Evolutionary conservation across 1,140 invertebrate genomes (phyloP).

Genomic region (Pseudomyrmex pallidus): DNA sequence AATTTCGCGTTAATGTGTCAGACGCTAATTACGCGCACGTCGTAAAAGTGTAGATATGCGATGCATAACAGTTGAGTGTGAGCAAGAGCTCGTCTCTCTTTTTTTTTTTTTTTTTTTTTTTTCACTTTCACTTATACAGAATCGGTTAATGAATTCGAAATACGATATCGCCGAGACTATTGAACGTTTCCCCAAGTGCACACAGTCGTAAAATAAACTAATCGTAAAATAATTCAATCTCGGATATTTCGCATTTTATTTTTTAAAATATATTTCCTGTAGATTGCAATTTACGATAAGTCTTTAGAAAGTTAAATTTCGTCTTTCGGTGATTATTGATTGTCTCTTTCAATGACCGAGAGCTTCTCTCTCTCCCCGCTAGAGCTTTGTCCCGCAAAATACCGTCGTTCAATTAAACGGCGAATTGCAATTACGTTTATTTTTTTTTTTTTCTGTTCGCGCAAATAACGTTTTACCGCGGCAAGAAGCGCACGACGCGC

Average conservation of each 20-base stretch:
- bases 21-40: neutral
- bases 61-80: too few species aligned
- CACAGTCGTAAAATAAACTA: neutral
- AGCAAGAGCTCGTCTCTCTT: neutral
- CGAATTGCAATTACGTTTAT: neutral
- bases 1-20: neutral
- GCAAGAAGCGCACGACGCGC: neutral
- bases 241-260: too few species aligned
- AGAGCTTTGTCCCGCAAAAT: too few species aligned
- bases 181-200: neutral
- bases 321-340: too few species aligned
- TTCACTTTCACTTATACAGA: slow-evolving; percentile 14
- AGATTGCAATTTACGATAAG: neutral
- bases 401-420: neutral
- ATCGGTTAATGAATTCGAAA: slow-evolving; percentile 2
- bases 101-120: neutral
- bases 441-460: too few species aligned
- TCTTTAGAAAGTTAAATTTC: slow-evolving; percentile 30
- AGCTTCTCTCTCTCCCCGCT: too few species aligned
- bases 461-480: too few species aligned
- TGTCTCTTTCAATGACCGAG: too few species aligned
- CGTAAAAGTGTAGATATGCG: neutral
- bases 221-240: too few species aligned
- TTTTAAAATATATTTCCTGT: too few species aligned
- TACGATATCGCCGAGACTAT: neutral